Conservation (phyloP, 1,140 invertebrate genomes). For the Archivesica marissinica region DNA sequence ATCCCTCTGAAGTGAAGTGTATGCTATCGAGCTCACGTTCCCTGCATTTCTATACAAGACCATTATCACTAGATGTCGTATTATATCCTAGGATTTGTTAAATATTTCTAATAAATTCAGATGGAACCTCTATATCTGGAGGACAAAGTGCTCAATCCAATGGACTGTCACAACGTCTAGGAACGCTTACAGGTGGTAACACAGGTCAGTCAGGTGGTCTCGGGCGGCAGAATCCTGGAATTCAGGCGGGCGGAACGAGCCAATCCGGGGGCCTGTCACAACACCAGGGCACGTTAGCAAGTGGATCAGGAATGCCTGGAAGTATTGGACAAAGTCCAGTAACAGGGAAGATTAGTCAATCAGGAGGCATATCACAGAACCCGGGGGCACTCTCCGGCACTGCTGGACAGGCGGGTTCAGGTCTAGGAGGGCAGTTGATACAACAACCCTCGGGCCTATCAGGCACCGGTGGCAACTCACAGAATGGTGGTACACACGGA, state of each 20-base stretch:
- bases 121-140: neutral
- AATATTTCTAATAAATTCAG: too few relatives aligned
- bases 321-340: neutral
- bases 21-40: neutral
- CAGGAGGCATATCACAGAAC: slow-evolving; percentile 2
- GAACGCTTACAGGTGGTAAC: neutral
- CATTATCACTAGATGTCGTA: too few relatives aligned
- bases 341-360: neutral
- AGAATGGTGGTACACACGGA: neutral
- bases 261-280: slow-evolving; percentile 4
- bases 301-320: neutral
- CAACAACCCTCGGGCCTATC: slow-evolving; percentile 14
- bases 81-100: too few relatives aligned
- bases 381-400: neutral
- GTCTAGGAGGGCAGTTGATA: neutral
- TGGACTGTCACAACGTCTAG: neutral
- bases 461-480: neutral
- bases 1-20: neutral
- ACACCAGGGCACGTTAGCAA: neutral
- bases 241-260: neutral
- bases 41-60: too few relatives aligned
- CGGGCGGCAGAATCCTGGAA: neutral
- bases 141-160: neutral
- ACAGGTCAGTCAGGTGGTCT: slow-evolving; percentile 5
- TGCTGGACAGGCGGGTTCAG: neutral